Conservation (phyloP, 2,797 vertebrate species). For the Linurgus olivaceus region DNA sequence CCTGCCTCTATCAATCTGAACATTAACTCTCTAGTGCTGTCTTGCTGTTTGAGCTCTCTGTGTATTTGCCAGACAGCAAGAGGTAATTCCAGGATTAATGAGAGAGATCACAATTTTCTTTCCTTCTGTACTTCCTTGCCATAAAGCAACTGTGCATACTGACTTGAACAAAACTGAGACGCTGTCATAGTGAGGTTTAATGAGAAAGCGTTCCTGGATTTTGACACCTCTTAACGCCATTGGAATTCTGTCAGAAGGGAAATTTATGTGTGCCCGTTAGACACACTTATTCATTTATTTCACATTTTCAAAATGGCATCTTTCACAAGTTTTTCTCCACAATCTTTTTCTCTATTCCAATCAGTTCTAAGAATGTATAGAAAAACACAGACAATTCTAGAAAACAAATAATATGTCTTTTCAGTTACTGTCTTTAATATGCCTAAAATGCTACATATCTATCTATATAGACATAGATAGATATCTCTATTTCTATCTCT, state of each 20-base stretch:
- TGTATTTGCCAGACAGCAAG: not conserved
- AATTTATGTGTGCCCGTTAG: fast-evolving
- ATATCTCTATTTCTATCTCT: not conserved
- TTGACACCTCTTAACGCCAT: not conserved
- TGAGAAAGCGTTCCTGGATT: not conserved
- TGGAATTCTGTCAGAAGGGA: not conserved
- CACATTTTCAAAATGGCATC: not conserved
- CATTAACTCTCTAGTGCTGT: not conserved
- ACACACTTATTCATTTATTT: not conserved
- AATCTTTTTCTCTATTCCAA: not conserved
- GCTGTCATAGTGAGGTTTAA: not conserved
- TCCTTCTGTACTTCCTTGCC: not conserved
- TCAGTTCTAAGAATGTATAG: not conserved
- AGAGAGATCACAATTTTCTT: not conserved
- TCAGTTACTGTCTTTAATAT: not conserved
- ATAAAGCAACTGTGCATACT: not conserved
- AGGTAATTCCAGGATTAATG: not conserved
- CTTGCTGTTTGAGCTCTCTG: not conserved
- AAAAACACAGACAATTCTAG: not conserved
- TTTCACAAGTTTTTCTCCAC: not conserved
- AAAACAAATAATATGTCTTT: not conserved
- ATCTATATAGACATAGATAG: not conserved
- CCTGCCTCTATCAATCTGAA: not conserved
- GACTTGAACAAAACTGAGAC: not conserved
- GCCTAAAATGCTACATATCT: not conserved